Evolutionary conservation across 2,888 invertebrate genomes (phyloP).

Genomic region (Cephonodes hylas): DNA sequence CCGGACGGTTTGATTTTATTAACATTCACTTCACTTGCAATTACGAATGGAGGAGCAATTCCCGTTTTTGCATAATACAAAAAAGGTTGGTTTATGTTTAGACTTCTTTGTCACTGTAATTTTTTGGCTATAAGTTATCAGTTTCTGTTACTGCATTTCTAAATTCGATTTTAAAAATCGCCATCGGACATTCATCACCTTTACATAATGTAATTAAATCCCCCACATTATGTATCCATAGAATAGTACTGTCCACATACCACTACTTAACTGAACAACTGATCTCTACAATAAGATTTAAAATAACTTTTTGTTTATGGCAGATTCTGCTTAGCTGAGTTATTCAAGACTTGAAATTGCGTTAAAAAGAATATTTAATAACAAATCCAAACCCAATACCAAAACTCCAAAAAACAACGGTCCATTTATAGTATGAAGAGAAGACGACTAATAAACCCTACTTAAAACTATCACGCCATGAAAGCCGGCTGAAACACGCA

Average conservation of each 20-base stretch:
- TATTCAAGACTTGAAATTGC: too few relatives aligned
- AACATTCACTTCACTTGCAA: slow-evolving; percentile 6
- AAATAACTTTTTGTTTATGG: too few relatives aligned
- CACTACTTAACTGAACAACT: too few relatives aligned
- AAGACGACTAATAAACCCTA: background rate
- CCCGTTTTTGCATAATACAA: too few relatives aligned
- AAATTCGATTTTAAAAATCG: background rate
- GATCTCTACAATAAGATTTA: too few relatives aligned
- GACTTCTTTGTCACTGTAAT: background rate
- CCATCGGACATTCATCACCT: background rate
- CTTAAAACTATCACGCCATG: slow-evolving; percentile 12
- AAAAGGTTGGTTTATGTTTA: background rate
- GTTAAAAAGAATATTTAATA: background rate
- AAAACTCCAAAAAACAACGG: too few relatives aligned
- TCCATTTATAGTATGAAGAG: too few relatives aligned
- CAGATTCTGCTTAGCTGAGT: too few relatives aligned
- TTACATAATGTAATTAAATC: too few relatives aligned
- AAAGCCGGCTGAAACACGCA: slow-evolving; percentile 26
- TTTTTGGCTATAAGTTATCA: background rate
- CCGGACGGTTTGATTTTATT: slow-evolving; percentile 5
- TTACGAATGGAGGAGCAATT: background rate
- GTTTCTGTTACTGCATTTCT: background rate
- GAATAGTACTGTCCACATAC: too few relatives aligned
- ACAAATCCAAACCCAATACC: background rate
- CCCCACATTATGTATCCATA: too few relatives aligned